A percentile compares a stretch with the other conserved stretches of the same genome.
Evolutionary conservation across 2,113 vertebrate genomes (phyloP).

Genomic region (Dromaius novaehollandiae): DNA sequence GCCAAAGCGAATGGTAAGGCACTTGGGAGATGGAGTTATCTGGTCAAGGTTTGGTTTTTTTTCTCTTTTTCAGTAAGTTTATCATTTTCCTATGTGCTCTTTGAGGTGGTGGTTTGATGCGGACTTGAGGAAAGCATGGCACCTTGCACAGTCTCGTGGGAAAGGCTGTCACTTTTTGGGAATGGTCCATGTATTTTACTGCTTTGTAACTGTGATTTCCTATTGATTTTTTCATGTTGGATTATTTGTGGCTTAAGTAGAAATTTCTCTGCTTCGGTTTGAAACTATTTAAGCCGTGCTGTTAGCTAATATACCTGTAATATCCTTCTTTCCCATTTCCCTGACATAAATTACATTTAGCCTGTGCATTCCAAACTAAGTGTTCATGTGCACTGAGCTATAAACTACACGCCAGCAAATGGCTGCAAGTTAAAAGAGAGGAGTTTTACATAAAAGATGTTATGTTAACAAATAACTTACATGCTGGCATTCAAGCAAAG

Average conservation of each 20-base stretch:
- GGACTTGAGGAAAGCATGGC: not conserved
- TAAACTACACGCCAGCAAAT: not conserved
- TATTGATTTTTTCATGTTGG: conserved; percentile 27
- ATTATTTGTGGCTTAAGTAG: not conserved
- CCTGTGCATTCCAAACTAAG: not conserved
- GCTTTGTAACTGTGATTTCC: conserved; percentile 6
- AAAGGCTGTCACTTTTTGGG: not conserved
- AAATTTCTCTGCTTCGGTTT: conserved; percentile 1
- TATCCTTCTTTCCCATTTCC: not conserved
- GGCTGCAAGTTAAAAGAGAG: not conserved
- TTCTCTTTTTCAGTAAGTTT: not conserved
- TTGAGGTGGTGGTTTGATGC: not conserved
- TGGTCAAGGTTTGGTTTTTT: not conserved
- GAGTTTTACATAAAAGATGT: not conserved
- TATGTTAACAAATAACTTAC: not conserved
- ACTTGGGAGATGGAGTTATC: not conserved
- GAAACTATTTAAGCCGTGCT: conserved; percentile 9
- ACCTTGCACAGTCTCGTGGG: not conserved
- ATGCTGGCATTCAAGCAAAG: not conserved
- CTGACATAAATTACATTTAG: not conserved
- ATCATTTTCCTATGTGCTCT: not conserved
- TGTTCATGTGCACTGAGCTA: not conserved
- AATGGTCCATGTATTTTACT: not conserved
- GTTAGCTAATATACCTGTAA: conserved; percentile 20
- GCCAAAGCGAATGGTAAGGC: not conserved